Evolutionary conservation across 2,888 invertebrate genomes (phyloP), one percentile per base, ranked within the genome.

Genomic region (Neria commutata): DNA sequence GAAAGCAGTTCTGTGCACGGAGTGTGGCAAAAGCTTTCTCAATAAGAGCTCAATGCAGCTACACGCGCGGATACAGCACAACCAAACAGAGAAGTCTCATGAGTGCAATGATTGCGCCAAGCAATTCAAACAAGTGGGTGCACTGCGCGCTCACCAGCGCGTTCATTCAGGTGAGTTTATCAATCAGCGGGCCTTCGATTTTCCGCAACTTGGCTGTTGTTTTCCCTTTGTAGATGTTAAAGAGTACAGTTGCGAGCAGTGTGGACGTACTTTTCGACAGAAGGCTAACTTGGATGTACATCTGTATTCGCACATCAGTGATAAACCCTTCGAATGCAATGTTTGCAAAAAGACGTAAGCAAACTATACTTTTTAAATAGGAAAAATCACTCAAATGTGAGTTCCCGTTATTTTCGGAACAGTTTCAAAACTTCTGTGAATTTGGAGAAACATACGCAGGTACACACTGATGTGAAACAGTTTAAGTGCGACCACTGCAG

Each of bases 401-500:
- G 1, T 14, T 45, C 5, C 11, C 21, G 26, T 26, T 40, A 4
- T 56, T 23, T 49, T 8, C 25, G 11, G 68, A 63, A 5, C 33
- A 76, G 76, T 2, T 74, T 73, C 51, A 77, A 77, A 64, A 74
- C 74, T 2, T 63, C 65, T 3, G 61, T 62, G 4, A 71, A 66
- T 26, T 63, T 77, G 50, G 62, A 67, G 4, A 72, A 71, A 52
- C 88, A 88, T 69, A 83, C 83, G 57, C 84, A 84, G 8, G 84
- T 87, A 21, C 88, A 88, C 73, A 83, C 83, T 2, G 86, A 86
- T 1, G 81, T 84, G 2, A 87, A 87, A 71, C 86, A 87, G 1
- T 86, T 86, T 71, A 84, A 85, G 68, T 88, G 88, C 67, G 85
- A 86, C 54, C 84, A 85, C 29, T 88, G 88, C 67, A 86, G 86